These are phyloP conservation scores for Halictus ligatus DNA, from an alignment of 2,888 invertebrate species.

Conservation along the genomic window DNA sequence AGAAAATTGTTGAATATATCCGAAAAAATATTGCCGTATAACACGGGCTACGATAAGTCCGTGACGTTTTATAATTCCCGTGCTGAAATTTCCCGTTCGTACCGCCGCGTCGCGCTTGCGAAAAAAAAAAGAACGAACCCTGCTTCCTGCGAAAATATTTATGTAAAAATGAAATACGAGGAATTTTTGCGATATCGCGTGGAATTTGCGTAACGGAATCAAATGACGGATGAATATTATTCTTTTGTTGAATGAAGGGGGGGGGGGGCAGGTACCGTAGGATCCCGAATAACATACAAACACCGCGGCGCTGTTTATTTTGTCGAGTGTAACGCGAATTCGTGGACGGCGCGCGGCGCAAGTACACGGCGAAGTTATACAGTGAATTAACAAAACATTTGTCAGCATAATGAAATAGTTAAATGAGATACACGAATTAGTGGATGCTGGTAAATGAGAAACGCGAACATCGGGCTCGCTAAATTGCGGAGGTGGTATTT, in stretches of 20 bases:
- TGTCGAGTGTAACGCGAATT: neutral
- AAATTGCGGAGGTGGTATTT: conserved; percentile 47
- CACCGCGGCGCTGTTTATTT: conserved; percentile 3
- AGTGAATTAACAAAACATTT: conserved; percentile 55
- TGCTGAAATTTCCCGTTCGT: neutral
- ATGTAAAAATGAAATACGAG: neutral
- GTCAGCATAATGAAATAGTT: conserved; percentile 52
- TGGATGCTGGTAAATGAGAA: conserved; percentile 47
- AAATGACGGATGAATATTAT: conserved; percentile 9
- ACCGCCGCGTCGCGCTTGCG: neutral
- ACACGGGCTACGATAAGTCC: neutral
- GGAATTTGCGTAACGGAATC: neutral
- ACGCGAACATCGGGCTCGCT: conserved; percentile 46
- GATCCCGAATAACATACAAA: neutral
- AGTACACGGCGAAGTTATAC: conserved; percentile 3
- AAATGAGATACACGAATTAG: conserved; percentile 56
- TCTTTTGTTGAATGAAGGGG: neutral
- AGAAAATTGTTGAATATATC: neutral
- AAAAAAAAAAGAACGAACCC: neutral
- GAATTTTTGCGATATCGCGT: neutral
- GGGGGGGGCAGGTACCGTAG: neutral
- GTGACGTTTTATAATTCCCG: neutral
- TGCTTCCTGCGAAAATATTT: neutral
- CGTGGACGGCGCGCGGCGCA: neutral
- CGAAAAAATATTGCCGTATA: neutral